Base-by-base conservation (phyloP, 2,113 vertebrate species). In the Gulo gulo region DNA sequence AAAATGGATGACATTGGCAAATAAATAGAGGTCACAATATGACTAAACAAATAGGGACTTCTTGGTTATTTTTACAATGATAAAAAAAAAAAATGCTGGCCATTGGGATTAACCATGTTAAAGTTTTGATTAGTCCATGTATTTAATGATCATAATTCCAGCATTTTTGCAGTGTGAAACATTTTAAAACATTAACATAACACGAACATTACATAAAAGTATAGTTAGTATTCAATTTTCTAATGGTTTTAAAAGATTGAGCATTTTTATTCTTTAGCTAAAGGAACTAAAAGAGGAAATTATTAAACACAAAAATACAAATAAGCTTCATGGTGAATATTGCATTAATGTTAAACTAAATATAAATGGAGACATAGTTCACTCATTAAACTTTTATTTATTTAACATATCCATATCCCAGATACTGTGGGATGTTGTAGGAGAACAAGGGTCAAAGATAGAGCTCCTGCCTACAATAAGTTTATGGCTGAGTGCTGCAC, bases 291-390 rank as follows among this genome's bases (percentile, higher is more conserved):
- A 96, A 74, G 29, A 88, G 71, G 26, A 23, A 15, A 79, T 42
- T 87, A 76, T 85, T 78, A 95, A 67, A 76, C 31, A 90, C 6
- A 89, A 92, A 96, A 92, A 69, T 89, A 79, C 45, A 94, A 97
- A 93, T 36, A 63, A 84, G 29, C 23, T 80, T 96, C 67, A 92
- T 73, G 29, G 31, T 80, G 20, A 97, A 47, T 50, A 88, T 0
- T 29, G 8, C 31, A 95, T 91, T 88, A 55, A 93, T 84, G 13
- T 67, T 92, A 88, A 88, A 81, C 24, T 69, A 61, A 82, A 94
- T 83, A 91, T 26, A 36, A 57, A 69, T 26, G 9, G 36, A 34
- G 39, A 83, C 39, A 67, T 24, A 78, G 8, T 67, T 96, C 24
- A 65, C 29, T 85, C 69, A 91, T 76, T 69, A 95, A 93, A 82